Conservation (phyloP, 2,797 vertebrate genomes). For the Semaprochilodus insignis region DNA sequence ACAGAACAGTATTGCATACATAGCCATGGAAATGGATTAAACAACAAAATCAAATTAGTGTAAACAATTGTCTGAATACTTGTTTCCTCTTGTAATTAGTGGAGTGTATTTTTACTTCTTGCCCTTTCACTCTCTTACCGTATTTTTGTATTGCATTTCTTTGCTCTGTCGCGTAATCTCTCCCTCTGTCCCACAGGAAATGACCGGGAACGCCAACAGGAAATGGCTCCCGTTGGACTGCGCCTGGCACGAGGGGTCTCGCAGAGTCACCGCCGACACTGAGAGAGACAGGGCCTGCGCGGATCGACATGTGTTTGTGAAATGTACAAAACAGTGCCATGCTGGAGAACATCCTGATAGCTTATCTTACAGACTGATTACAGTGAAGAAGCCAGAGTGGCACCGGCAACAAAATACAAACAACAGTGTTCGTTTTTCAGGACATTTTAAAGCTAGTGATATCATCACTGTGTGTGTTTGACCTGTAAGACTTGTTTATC, state of each 20-base stretch:
- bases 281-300: conserved; percentile 67
- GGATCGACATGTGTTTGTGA: not conserved
- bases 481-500: conserved; percentile 72
- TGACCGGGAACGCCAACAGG: conserved; percentile 78
- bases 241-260: conserved; percentile 74
- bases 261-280: conserved; percentile 70
- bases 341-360: conserved; percentile 14
- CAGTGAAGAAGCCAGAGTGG: not conserved
- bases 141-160: conserved; percentile 77
- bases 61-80: too few relatives aligned
- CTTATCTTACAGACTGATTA: conserved; percentile 10
- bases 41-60: too few relatives aligned
- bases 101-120: not conserved
- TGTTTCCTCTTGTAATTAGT: not conserved
- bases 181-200: conserved; percentile 79
- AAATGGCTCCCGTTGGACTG: conserved; percentile 79
- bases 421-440: not conserved
- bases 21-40: too few relatives aligned
- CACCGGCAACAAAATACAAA: not conserved
- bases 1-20: too few relatives aligned
- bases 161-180: conserved; percentile 62
- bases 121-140: conserved; percentile 56
- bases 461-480: not conserved
- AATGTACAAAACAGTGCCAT: not conserved
- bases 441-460: conserved; percentile 38